Percentiles rank a stretch among this genome's conserved stretches.
Evolutionary conservation across 2,113 vertebrate species (phyloP).

Genomic region (Anoplopoma fimbria): DNA sequence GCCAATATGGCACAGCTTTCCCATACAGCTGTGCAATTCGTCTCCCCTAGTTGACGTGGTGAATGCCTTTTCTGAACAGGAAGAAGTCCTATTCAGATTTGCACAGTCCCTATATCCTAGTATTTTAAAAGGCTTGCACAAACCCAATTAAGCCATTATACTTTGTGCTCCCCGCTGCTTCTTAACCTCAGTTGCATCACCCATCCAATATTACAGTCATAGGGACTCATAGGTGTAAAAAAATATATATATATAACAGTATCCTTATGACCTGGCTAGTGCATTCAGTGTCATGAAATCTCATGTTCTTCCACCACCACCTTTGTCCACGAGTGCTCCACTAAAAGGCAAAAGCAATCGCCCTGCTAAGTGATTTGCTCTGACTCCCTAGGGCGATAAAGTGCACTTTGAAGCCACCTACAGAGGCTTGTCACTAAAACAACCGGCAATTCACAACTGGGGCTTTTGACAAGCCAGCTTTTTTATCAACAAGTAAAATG

Average conservation of each 20-base stretch:
- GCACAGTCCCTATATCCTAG: background rate
- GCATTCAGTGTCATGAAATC: slow-evolving; percentile 58
- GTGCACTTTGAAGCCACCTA: slow-evolving; percentile 72
- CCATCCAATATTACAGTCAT: slow-evolving; percentile 23
- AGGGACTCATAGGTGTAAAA: slow-evolving; percentile 41
- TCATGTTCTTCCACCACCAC: slow-evolving; percentile 42
- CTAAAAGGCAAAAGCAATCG: slow-evolving; percentile 60
- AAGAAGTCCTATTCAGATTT: slow-evolving; percentile 36
- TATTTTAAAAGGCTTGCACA: slow-evolving; percentile 28
- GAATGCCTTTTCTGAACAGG: slow-evolving; percentile 52
- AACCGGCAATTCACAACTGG: slow-evolving; percentile 73
- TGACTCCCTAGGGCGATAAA: slow-evolving; percentile 73
- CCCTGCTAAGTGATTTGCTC: slow-evolving; percentile 71
- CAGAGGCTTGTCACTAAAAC: slow-evolving; percentile 69
- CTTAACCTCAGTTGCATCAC: background rate
- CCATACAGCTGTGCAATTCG: slow-evolving; percentile 52
- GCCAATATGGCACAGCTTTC: slow-evolving; percentile 59
- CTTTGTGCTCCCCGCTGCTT: slow-evolving; percentile 22
- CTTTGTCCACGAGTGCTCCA: slow-evolving; percentile 43
- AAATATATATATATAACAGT: slow-evolving; percentile 24
- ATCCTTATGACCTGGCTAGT: slow-evolving; percentile 32
- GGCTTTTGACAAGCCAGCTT: slow-evolving; percentile 66
- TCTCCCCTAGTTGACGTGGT: slow-evolving; percentile 16
- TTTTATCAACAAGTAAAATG: slow-evolving; percentile 65
- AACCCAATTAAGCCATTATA: slow-evolving; percentile 37